Evolutionary conservation across 2,888 invertebrate species (phyloP).

Genomic region (Scaptomyza caliginosa): DNA sequence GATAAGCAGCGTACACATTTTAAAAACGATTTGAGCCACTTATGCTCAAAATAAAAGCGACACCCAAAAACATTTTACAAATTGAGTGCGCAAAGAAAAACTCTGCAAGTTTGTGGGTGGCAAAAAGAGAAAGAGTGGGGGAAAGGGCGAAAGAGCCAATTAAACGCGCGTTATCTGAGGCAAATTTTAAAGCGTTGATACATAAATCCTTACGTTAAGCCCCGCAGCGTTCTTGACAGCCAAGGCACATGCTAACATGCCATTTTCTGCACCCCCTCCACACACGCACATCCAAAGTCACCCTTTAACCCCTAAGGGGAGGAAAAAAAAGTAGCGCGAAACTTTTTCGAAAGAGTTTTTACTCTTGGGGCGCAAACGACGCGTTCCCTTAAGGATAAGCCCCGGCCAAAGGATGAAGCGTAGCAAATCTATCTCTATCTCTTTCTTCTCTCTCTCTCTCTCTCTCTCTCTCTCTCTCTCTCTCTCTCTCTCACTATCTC

Average conservation of each 20-base stretch:
- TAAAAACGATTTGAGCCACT: constrained; percentile 65
- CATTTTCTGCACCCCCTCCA: constrained; percentile 64
- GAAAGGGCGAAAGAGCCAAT: constrained; percentile 59
- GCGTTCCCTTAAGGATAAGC: constrained; percentile 72
- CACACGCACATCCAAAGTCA: constrained; percentile 14
- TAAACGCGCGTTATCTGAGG: constrained; percentile 82
- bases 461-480: not conserved
- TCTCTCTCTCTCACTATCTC: not conserved
- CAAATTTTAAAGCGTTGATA: constrained; percentile 83
- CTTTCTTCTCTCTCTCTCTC: constrained; percentile 12
- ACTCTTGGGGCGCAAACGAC: constrained; percentile 52
- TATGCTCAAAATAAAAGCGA: constrained; percentile 44
- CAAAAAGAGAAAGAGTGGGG: not conserved
- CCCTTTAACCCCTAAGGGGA: constrained; percentile 1
- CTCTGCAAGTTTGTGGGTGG: constrained; percentile 29
- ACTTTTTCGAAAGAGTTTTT: constrained; percentile 76
- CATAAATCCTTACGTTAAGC: constrained; percentile 82
- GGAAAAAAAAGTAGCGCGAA: constrained; percentile 53
- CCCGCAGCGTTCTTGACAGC: constrained; percentile 78
- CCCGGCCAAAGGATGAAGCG: constrained; percentile 55
- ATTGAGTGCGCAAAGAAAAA: constrained; percentile 56
- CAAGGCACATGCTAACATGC: constrained; percentile 74
- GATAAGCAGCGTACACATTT: constrained; percentile 64
- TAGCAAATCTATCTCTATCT: constrained; percentile 39
- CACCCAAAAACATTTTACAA: constrained; percentile 42